phyloP scores from a whole-genome alignment of 2,113 vertebrate genomes.

The Eidolon helvum region DNA sequence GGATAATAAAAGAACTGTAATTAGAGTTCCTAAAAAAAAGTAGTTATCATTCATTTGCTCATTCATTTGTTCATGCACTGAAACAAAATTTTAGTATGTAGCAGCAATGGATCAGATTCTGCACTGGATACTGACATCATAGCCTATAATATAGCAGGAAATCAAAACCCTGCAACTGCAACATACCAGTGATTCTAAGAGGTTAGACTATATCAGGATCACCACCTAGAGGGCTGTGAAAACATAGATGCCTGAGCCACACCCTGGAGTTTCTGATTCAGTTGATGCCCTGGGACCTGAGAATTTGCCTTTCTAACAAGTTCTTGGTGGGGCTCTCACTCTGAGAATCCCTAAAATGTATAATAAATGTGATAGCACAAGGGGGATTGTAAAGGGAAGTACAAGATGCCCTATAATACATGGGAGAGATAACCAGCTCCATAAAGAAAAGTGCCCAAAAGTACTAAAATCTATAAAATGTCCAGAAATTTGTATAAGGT shows the following conservation, averaged over 20 bases:
- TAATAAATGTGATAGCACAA: neutral
- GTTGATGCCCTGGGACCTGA: neutral
- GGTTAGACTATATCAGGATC: neutral
- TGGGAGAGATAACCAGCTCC: neutral
- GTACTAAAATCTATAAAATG: neutral
- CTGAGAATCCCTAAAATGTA: neutral
- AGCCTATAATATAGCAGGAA: neutral
- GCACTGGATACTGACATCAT: neutral
- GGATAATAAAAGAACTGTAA: neutral
- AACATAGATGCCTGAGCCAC: neutral
- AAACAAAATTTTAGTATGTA: neutral
- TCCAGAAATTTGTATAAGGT: neutral
- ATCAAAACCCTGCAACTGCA: neutral
- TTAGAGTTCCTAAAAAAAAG: neutral
- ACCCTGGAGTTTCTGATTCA: neutral
- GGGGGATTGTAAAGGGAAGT: neutral
- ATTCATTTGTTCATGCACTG: neutral
- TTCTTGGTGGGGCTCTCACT: neutral
- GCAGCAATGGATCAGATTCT: neutral
- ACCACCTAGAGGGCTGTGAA: neutral
- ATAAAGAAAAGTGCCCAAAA: neutral
- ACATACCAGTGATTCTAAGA: neutral
- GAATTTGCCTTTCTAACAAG: neutral
- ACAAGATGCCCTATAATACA: neutral
- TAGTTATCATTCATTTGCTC: neutral